phyloP scores from a whole-genome alignment of 2,797 vertebrate species.

The Thalassophryne amazonica region DNA sequence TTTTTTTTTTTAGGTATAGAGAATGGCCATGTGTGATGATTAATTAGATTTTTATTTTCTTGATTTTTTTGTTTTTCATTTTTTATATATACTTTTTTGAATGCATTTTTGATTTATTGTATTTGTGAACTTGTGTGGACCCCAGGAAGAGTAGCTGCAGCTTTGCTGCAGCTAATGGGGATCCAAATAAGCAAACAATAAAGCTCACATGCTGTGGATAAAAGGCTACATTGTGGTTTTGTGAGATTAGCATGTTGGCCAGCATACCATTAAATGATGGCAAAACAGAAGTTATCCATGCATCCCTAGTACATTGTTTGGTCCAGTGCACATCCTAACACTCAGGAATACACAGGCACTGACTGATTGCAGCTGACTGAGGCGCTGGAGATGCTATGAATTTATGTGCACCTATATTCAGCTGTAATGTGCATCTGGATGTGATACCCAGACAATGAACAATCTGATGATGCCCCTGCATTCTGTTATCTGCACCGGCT shows the following conservation, averaged over 20 bases:
- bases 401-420: conserved; percentile 59
- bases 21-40: no score
- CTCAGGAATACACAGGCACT: not conserved
- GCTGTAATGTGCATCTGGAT: conserved; percentile 48
- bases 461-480: conserved; percentile 51
- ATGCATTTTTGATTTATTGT: no score
- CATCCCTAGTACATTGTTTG: conserved; percentile 42
- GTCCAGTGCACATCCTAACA: conserved; percentile 20
- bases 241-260: conserved; percentile 48
- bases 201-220: conserved; percentile 41
- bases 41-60: no score
- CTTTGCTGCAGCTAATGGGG: no score
- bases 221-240: conserved; percentile 40
- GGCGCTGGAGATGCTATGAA: conserved; percentile 27
- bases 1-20: no score
- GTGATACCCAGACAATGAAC: conserved; percentile 40
- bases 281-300: conserved; percentile 51
- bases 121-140: no score
- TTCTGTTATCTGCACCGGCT: conserved; percentile 56
- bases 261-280: conserved; percentile 44
- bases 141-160: no score
- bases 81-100: no score
- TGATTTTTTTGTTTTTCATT: no score
- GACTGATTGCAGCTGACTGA: conserved; percentile 25
- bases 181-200: no score